Percentiles rank a stretch among this genome's conserved stretches.
Evolutionary conservation across 2,797 vertebrate species (phyloP).

Genomic region (Cyclura pinguis): DNA sequence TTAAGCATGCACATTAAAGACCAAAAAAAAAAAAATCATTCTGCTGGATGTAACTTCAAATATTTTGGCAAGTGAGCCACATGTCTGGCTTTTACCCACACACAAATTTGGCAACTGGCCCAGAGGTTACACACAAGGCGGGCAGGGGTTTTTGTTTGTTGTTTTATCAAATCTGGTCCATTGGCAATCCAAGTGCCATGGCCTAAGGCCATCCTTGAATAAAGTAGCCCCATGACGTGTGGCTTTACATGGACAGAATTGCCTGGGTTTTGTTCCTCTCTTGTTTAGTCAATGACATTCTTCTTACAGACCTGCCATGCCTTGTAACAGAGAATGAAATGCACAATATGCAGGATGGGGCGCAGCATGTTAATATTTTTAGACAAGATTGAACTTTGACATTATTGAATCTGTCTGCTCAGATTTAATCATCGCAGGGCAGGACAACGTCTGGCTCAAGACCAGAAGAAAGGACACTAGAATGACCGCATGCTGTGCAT

Average conservation of each 20-base stretch:
- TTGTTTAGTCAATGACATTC: conserved; percentile 35
- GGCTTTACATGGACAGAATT: not conserved
- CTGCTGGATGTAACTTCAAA: not conserved
- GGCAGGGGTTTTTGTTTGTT: not conserved
- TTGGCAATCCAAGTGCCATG: not conserved
- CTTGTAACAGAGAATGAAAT: conserved; percentile 28
- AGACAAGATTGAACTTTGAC: conserved; percentile 48
- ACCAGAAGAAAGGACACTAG: conserved; percentile 46
- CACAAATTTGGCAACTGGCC: conserved; percentile 10
- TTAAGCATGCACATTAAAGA: not conserved
- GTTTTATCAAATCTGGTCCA: not conserved
- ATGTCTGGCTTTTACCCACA: not conserved
- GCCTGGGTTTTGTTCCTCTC: conserved; percentile 15
- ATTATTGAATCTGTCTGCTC: conserved; percentile 48
- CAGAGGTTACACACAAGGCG: conserved; percentile 8
- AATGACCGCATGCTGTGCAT: conserved; percentile 48
- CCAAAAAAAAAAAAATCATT: not conserved
- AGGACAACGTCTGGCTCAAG: conserved; percentile 49
- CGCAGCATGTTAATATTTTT: conserved; percentile 33
- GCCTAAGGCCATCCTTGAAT: not conserved
- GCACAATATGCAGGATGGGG: conserved; percentile 7
- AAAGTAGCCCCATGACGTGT: not conserved
- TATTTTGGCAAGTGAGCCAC: conserved; percentile 15
- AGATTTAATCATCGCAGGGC: conserved; percentile 51
- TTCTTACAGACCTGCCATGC: not conserved